These are phyloP conservation scores for Mya arenaria DNA, from an alignment of 1,140 invertebrate species.

Conservation along the genomic window DNA sequence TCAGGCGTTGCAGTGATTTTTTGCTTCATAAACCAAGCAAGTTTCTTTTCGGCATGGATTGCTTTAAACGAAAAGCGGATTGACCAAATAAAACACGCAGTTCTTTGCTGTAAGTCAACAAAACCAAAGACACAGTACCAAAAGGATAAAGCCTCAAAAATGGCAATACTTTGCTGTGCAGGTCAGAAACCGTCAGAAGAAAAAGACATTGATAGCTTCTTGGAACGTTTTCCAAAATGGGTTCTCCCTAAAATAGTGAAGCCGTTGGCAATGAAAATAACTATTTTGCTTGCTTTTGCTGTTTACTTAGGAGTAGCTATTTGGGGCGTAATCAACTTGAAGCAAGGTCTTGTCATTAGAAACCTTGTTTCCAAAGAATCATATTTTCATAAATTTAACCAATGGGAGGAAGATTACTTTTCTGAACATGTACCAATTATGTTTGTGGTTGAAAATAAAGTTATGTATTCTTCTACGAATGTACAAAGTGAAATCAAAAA, in stretches of 20 bases:
- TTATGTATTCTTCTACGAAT: background rate
- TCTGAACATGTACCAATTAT: background rate
- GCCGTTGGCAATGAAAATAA: slow-evolving; percentile 18
- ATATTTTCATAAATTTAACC: slow-evolving; percentile 28
- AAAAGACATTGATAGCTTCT: slow-evolving; percentile 46
- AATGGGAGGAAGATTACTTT: slow-evolving; percentile 27
- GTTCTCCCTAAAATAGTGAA: slow-evolving; percentile 46
- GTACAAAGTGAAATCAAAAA: background rate
- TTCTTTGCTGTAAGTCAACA: slow-evolving; percentile 51
- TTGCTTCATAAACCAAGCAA: slow-evolving; percentile 62
- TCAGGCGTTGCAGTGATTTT: slow-evolving; percentile 61
- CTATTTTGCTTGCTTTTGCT: slow-evolving; percentile 32
- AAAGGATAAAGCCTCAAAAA: background rate
- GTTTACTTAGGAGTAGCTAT: slow-evolving; percentile 42
- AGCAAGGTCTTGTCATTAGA: slow-evolving; percentile 42
- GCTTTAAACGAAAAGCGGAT: slow-evolving; percentile 57
- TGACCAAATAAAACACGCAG: slow-evolving; percentile 43
- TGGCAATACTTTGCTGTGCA: slow-evolving; percentile 41
- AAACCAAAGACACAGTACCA: background rate
- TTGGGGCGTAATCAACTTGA: slow-evolving; percentile 37
- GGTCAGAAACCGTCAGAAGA: slow-evolving; percentile 19
- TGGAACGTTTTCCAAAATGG: slow-evolving; percentile 48
- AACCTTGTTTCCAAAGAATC: slow-evolving; percentile 42
- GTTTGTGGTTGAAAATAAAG: background rate
- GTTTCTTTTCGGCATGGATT: slow-evolving; percentile 60